Conservation (phyloP, 2,888 invertebrate species). For the Hoplodrina blanda region DNA sequence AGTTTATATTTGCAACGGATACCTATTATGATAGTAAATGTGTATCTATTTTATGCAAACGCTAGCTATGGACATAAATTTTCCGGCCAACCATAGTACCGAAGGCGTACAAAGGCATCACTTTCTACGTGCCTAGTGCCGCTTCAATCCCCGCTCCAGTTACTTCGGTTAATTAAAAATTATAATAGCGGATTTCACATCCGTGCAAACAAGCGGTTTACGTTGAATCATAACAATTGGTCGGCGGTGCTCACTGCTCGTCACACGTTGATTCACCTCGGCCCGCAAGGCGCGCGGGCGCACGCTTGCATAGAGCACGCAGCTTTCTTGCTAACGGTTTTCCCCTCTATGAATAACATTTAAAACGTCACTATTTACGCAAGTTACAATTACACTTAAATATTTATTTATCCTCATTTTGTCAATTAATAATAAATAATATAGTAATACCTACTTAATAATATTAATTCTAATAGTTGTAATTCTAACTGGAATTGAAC, state of each 20-base stretch:
- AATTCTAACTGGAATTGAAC: not conserved
- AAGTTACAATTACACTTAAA: constrained; percentile 43
- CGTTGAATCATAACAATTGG: constrained; percentile 86
- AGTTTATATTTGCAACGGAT: constrained; percentile 15
- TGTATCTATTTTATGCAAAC: constrained; percentile 40
- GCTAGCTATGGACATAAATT: constrained; percentile 45
- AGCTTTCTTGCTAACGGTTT: constrained; percentile 78
- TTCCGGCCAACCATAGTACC: constrained; percentile 64
- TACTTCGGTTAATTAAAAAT: constrained; percentile 88
- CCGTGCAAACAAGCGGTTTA: constrained; percentile 87
- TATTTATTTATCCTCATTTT: constrained; percentile 54
- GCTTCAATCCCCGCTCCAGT: constrained; percentile 87
- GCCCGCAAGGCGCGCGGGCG: constrained; percentile 63
- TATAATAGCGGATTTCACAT: constrained; percentile 90
- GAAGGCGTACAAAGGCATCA: constrained; percentile 78
- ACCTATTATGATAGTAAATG: constrained; percentile 38
- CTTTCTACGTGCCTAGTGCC: constrained; percentile 85
- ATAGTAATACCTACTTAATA: not conserved
- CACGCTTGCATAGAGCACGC: constrained; percentile 58
- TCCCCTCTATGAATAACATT: constrained; percentile 78
- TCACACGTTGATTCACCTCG: constrained; percentile 82
- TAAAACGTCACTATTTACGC: constrained; percentile 69
- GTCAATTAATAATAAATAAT: constrained; percentile 17
- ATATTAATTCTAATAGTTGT: constrained; percentile 3
- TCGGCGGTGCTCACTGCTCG: constrained; percentile 64